These are phyloP conservation scores for Aplysia californica DNA, from an alignment of 1,140 invertebrate genomes.

Conservation along the genomic window DNA sequence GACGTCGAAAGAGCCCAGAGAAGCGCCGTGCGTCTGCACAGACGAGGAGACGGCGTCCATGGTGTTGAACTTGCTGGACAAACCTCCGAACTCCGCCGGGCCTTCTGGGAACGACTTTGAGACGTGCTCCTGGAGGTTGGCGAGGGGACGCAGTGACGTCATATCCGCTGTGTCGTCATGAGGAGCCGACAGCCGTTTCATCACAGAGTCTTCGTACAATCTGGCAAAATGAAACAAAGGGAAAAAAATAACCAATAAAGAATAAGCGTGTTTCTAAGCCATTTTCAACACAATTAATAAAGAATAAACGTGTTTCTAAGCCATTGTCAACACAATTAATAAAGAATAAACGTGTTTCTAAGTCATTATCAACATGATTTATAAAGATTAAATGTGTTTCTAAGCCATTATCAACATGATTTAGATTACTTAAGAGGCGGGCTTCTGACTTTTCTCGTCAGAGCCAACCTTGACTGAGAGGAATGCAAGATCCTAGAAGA, in stretches of 20 bases:
- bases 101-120: constrained; percentile 9
- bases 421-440: no score
- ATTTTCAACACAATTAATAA: no score
- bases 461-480: no score
- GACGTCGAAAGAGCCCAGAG: not conserved
- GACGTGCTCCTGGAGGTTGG: constrained; percentile 20
- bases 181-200: not conserved
- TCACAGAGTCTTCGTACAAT: not conserved
- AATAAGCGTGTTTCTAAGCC: not conserved
- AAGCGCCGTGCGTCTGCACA: not conserved
- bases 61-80: not conserved
- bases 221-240: not conserved
- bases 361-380: not conserved
- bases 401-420: not conserved
- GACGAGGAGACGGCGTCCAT: not conserved
- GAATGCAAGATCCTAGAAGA: no score
- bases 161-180: constrained; percentile 5
- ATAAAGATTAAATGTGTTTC: not conserved
- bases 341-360: not conserved
- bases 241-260: not conserved
- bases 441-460: no score
- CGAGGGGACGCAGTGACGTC: constrained; percentile 15
- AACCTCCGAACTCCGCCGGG: not conserved
- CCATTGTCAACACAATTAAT: no score
- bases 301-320: not conserved